Conservation (phyloP, 2,797 vertebrate genomes). For the Champsocephalus esox region DNA sequence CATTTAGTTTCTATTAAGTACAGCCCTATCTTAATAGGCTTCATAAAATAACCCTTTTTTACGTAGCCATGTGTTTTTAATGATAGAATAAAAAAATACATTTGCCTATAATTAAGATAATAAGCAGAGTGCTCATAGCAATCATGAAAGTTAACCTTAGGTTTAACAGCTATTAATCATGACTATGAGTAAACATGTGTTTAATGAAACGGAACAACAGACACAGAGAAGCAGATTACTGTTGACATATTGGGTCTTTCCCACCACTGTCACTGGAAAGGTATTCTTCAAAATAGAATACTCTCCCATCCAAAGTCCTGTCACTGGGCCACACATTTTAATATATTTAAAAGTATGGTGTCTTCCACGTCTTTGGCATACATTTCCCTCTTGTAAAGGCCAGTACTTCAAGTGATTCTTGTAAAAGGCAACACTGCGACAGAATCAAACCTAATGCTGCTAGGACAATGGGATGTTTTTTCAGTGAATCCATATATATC, state of each 20-base stretch:
- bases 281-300: neutral
- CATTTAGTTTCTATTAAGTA: no score
- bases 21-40: no score
- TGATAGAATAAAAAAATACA: no score
- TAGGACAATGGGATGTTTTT: conserved; percentile 14
- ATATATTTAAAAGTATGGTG: neutral
- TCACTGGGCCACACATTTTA: neutral
- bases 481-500: conserved; percentile 14
- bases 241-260: neutral
- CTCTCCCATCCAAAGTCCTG: conserved; percentile 6
- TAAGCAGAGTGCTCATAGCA: neutral
- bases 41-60: no score
- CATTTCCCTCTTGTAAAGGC: conserved; percentile 29
- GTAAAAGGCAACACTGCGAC: conserved; percentile 40
- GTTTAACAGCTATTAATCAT: neutral
- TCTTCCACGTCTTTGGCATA: conserved; percentile 14
- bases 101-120: no score
- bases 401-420: conserved; percentile 18
- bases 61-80: no score
- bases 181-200: neutral
- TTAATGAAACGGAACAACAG: neutral
- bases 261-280: neutral
- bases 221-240: neutral
- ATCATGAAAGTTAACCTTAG: neutral
- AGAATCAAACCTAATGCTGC: conserved; percentile 23